A percentile compares a stretch with the other conserved stretches of the same genome.
Conservation (phyloP, 1,140 invertebrate species). For the Zelostemma sp. region DNA sequence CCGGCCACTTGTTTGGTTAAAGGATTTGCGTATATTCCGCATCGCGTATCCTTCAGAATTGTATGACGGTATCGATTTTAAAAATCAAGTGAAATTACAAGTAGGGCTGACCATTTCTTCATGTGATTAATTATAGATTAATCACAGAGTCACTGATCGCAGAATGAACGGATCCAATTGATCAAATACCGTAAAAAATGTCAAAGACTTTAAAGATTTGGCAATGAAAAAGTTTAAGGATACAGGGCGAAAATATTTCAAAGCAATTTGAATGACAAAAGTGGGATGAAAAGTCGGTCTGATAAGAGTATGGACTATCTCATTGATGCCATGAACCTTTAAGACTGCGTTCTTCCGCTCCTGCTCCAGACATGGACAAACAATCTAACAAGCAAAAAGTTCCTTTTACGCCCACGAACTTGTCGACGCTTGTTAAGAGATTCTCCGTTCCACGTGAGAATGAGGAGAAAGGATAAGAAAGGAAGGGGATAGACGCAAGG, state of each 20-base stretch:
- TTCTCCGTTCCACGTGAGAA: constrained; percentile 11
- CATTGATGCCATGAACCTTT: constrained; percentile 12
- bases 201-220: no score
- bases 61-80: no score
- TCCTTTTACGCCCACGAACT: constrained; percentile 6
- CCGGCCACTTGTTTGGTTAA: constrained; percentile 54
- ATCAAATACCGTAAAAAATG: no score
- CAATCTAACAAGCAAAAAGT: constrained; percentile 39
- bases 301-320: constrained; percentile 9
- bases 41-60: constrained; percentile 7
- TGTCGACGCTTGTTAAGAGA: constrained; percentile 7
- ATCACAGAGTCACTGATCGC: no score
- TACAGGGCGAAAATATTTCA: no score
- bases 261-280: not conserved
- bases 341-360: constrained; percentile 19
- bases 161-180: no score
- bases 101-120: no score
- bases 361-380: constrained; percentile 24
- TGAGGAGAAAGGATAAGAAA: constrained; percentile 25
- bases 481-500: constrained; percentile 20
- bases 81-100: no score
- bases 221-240: no score
- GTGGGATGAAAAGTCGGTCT: constrained; percentile 2
- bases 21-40: constrained; percentile 49
- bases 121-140: no score